Evolutionary conservation across 2,113 vertebrate species (phyloP).

Genomic region (Sylvilagus bachmani): DNA sequence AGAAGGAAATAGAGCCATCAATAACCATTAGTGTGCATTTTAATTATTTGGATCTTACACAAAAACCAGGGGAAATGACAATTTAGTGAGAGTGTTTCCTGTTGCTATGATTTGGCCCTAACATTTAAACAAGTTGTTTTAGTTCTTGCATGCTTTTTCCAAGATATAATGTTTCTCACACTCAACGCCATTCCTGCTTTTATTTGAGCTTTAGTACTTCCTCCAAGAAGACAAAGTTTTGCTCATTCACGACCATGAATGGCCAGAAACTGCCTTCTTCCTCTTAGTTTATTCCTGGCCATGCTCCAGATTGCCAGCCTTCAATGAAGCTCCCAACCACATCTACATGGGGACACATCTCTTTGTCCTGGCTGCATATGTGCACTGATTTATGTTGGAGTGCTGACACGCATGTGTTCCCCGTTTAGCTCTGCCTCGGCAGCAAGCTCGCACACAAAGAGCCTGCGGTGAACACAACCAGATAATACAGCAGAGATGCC

Average conservation of each 20-base stretch:
- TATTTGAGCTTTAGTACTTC: conserved; percentile 63
- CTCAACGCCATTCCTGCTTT: not conserved
- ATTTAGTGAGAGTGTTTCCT: conserved; percentile 82
- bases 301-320: not conserved
- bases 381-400: not conserved
- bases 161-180: conserved; percentile 33
- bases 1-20: conserved; percentile 76
- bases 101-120: conserved; percentile 79
- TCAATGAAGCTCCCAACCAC: not conserved
- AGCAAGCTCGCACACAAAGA: conserved; percentile 49
- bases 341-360: not conserved
- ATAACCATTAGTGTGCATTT: conserved; percentile 83
- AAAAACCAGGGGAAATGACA: conserved; percentile 85
- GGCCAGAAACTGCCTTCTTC: not conserved
- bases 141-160: conserved; percentile 58
- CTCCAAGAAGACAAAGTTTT: conserved; percentile 57
- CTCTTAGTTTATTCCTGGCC: conserved; percentile 30
- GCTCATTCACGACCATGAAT: not conserved
- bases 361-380: conserved; percentile 23
- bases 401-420: not conserved
- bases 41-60: conserved; percentile 85
- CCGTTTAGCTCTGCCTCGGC: not conserved
- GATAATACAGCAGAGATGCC: not conserved
- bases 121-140: conserved; percentile 78
- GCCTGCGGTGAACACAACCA: not conserved